A percentile compares a stretch with the other conserved stretches of the same genome.
Conservation (phyloP, 2,888 invertebrate genomes). For the Protodeltote pygarga region DNA sequence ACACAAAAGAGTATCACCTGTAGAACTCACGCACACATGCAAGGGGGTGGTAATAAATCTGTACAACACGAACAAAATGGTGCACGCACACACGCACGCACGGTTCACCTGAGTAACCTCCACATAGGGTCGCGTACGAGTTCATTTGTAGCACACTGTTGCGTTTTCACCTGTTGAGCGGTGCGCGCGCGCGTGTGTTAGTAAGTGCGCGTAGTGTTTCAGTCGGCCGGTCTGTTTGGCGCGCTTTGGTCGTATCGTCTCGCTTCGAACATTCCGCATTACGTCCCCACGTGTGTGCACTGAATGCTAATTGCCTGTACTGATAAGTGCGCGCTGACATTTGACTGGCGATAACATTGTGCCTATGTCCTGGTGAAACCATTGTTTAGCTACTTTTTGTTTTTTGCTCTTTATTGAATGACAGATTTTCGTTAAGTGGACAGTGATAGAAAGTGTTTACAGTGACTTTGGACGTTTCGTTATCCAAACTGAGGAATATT, state of each 20-base stretch:
- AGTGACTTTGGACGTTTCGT: slow-evolving; percentile 72
- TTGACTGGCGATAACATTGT: slow-evolving; percentile 73
- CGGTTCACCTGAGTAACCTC: slow-evolving; percentile 78
- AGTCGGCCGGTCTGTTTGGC: slow-evolving; percentile 81
- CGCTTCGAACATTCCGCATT: slow-evolving; percentile 48
- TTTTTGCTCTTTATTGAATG: slow-evolving; percentile 44
- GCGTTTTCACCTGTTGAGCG: slow-evolving; percentile 83
- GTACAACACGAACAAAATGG: slow-evolving; percentile 80
- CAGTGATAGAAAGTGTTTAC: slow-evolving; percentile 72
- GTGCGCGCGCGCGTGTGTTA: slow-evolving; percentile 70
- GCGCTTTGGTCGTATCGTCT: slow-evolving; percentile 78
- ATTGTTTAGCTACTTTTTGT: slow-evolving; percentile 47
- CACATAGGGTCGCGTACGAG: slow-evolving; percentile 77
- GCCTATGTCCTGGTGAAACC: slow-evolving; percentile 53
- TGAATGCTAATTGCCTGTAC: slow-evolving; percentile 71
- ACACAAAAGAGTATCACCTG: slow-evolving; percentile 75
- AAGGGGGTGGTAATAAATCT: slow-evolving; percentile 71
- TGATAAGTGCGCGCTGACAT: slow-evolving; percentile 77
- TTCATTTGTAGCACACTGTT: slow-evolving; percentile 77
- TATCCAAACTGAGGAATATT: slow-evolving; percentile 82
- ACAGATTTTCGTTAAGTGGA: slow-evolving; percentile 63
- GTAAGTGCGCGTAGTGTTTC: slow-evolving; percentile 75
- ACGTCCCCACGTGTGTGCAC: slow-evolving; percentile 71
- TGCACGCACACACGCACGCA: slow-evolving; percentile 70
- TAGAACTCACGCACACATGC: slow-evolving; percentile 64